These are phyloP conservation scores for Notiomystis cincta DNA, from an alignment of 2,113 vertebrate genomes.

Conservation along the genomic window DNA sequence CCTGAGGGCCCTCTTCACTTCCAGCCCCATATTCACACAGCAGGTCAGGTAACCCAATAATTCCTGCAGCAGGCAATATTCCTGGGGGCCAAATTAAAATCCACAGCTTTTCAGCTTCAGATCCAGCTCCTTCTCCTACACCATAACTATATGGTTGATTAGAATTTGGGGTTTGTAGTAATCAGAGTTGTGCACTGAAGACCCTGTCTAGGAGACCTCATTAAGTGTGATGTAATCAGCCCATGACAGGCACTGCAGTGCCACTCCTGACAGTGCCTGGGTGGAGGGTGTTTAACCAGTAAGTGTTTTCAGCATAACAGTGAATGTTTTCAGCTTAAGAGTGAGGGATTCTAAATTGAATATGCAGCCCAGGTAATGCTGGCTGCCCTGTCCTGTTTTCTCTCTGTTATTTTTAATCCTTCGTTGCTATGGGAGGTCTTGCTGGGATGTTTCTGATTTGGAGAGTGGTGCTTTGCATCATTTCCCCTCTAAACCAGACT, in stretches of 20 bases:
- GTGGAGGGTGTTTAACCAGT: not conserved
- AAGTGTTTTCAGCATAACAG: not conserved
- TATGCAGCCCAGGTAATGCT: not conserved
- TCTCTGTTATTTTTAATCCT: not conserved
- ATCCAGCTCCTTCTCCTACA: not conserved
- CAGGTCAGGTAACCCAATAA: not conserved
- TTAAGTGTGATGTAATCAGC: not conserved
- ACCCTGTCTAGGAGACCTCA: not conserved
- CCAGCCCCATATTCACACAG: not conserved
- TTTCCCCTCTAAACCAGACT: conserved; percentile 12
- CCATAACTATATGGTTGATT: not conserved
- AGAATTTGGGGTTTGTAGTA: not conserved
- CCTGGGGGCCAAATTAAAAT: not conserved
- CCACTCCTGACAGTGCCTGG: not conserved
- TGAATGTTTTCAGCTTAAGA: not conserved
- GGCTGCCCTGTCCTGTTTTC: not conserved
- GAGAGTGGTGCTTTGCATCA: not conserved
- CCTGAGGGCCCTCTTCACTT: not conserved
- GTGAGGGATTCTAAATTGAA: not conserved
- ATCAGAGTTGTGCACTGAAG: not conserved
- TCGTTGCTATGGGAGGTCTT: conserved; percentile 9
- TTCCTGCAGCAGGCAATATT: not conserved
- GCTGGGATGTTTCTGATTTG: conserved; percentile 19
- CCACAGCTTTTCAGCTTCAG: not conserved
- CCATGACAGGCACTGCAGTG: not conserved